Base-by-base conservation (phyloP, 2,888 invertebrate genomes). In the Drosophila flavopinicola region DNA sequence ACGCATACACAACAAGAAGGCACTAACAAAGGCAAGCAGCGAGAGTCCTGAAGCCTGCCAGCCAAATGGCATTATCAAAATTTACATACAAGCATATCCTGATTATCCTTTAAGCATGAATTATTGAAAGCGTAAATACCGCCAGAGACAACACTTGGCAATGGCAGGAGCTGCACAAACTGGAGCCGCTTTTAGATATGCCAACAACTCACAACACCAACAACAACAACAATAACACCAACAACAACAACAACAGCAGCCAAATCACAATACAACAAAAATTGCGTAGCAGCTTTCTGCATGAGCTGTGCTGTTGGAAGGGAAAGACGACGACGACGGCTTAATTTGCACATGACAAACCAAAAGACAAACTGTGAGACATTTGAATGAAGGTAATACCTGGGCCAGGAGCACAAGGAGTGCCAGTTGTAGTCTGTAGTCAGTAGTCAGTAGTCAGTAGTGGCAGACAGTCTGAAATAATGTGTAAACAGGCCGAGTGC, bases 61-160 rank as follows among this genome's bases (percentile, higher is more conserved):
- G 72, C 49, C 69, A 83, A 83, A 83, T 85, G 67, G 87, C 85
- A 83, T 85, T 83, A 87, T 83, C 83, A 87, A 83, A 83, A 83
- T 83, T 83, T 85, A 83, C 87, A 87, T 85, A 70, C 85, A 76
- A 83, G 76, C 86, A 83, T 87, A 87, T 85, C 79, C 87, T 85
- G 82, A 83, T 83, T 85, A 83, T 83, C 87, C 82, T 66, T 87
- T 87, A 87, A 83, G 87, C 82, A 85, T 83, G 87, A 83, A 83
- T 83, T 87, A 83, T 83, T 83, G 87, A 87, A 87, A 85, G 85
- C 87, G 85, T 83, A 83, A 87, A 87, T 87, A 83, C 87, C 85
- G 53, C 66, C 85, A 75, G 70, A 68, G 64, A 53, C 69, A 63
- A 72, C 74, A 73, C 54, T 64, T 67, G 59, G 73, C 45, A 49